Evolutionary conservation across 2,113 vertebrate species (phyloP).

Genomic region (Boulengeromyrus knoepffleri): DNA sequence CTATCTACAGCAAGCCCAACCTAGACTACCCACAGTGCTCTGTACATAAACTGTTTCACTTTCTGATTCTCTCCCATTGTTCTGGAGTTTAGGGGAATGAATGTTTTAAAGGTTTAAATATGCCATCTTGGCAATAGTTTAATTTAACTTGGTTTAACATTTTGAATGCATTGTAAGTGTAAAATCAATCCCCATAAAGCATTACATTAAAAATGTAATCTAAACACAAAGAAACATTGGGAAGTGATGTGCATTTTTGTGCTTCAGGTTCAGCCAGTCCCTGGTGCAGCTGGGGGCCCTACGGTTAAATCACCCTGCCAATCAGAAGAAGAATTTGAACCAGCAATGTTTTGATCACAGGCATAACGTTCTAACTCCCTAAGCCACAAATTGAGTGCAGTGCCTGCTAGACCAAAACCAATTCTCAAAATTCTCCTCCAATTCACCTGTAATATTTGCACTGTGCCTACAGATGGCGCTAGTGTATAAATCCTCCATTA

Average conservation of each 20-base stretch:
- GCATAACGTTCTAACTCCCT: neutral
- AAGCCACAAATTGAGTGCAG: neutral
- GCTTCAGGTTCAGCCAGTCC: neutral
- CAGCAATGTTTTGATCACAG: neutral
- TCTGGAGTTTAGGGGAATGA: neutral
- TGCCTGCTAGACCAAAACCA: neutral
- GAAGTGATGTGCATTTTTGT: neutral
- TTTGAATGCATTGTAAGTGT: neutral
- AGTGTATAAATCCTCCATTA: neutral
- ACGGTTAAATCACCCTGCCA: neutral
- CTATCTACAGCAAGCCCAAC: neutral
- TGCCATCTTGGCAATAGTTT: neutral
- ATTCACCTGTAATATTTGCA: neutral
- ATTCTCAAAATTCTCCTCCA: neutral
- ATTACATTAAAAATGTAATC: conserved; percentile 8
- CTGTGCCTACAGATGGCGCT: neutral
- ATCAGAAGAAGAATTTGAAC: neutral
- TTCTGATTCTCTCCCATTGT: neutral
- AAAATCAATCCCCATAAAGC: neutral
- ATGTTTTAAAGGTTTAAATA: neutral
- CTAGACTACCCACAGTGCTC: neutral
- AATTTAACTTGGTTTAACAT: neutral
- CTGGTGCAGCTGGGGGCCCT: neutral
- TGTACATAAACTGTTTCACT: neutral
- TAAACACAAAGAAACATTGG: conserved; percentile 28